Evolutionary conservation across 1,140 invertebrate genomes (phyloP).

Genomic region (Oreohelix idahoensis): DNA sequence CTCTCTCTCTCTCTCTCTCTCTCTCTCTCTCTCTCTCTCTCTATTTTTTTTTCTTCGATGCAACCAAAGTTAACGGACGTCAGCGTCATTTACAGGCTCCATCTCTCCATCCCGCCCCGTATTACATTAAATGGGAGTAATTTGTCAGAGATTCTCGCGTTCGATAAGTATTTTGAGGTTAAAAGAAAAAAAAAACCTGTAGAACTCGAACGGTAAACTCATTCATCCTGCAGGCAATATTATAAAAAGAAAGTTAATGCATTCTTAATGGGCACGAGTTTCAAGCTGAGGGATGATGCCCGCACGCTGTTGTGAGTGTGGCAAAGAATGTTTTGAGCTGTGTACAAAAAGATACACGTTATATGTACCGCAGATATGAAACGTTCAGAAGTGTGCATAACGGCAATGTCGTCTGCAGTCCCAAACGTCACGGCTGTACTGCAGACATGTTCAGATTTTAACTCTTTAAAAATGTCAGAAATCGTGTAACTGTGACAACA

Average conservation of each 20-base stretch:
- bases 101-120: neutral
- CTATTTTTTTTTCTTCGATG: too few species aligned
- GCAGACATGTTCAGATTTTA: too few species aligned
- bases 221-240: neutral
- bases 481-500: too few species aligned
- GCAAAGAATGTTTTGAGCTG: neutral
- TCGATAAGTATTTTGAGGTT: neutral
- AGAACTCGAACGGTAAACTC: neutral
- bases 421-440: too few species aligned
- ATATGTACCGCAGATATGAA: neutral
- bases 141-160: neutral
- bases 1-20: slow-evolving; percentile 25
- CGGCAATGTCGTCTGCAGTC: too few species aligned
- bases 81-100: neutral
- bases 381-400: neutral
- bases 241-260: slow-evolving; percentile 7
- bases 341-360: too few species aligned
- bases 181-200: neutral
- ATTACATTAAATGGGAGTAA: neutral
- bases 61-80: too few species aligned
- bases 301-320: neutral
- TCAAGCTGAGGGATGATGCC: neutral
- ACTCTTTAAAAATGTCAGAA: too few species aligned
- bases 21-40: too few species aligned
- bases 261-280: neutral